Base-by-base conservation (phyloP, 2,797 vertebrate genomes). In the Siniperca scherzeri region DNA sequence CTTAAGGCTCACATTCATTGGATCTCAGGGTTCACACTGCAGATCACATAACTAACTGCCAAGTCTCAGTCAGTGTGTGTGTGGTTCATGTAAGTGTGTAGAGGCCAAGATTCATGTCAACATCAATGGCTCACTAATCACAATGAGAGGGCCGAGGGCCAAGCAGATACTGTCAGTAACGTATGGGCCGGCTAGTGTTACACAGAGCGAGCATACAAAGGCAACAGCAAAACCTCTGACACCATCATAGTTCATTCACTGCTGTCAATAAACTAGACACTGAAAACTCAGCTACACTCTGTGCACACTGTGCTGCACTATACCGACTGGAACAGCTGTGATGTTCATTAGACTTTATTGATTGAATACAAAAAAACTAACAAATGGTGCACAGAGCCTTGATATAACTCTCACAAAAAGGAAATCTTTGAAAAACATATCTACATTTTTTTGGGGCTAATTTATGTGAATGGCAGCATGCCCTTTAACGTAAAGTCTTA, bases 101-200 rank as follows among this genome's bases (percentile, higher is more conserved):
- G 25, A 79, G 33, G 57, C 74, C 38, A 59, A 87, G 89, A 91
- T 89, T 89, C 88, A 88, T 88, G 89, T 92, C 91, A 92, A 88
- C 92, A 93, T 94, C 89, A 91, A 88, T 83, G 90, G 87, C 81
- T 93, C 78, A 82, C 80, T 84, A 90, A 91, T 90, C 83, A 87
- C 86, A 89, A 86, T 61, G 67, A 84, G 79, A 87, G 73, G 1
- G 65, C 86, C 66, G 22, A 55, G 79, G 85, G 86, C 81, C 86
- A 40, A 61, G 61, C 78, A 67, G 72, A 80, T 59, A 38, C 40
- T 87, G 87, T 81, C 81, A 69, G 82, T 80, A 83, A 78, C n/a
- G 52, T 81, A 85, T 71, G 79, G 72, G 83, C 42, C 4, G 33
- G 69, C 68, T 88, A n/a, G 64, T 61, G 85, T 91, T 88, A 86